phyloP scores from a whole-genome alignment of 2,888 invertebrate species.

The Ophraella communa region DNA sequence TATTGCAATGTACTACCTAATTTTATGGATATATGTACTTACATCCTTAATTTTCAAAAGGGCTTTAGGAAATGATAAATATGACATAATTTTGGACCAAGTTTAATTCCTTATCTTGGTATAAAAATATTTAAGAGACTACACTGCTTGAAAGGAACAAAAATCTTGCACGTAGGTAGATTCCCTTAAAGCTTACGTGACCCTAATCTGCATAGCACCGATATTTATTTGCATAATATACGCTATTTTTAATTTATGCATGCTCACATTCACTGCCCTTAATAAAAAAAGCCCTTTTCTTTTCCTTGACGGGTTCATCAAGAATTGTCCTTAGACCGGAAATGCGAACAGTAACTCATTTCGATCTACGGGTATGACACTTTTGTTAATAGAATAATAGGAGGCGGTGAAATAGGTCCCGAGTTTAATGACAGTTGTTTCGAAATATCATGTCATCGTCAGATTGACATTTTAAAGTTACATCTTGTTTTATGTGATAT shows the following conservation, averaged over 20 bases:
- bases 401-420: slow-evolving; percentile 26
- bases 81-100: too few species aligned
- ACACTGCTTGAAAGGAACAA: neutral
- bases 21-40: too few species aligned
- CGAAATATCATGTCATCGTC: too few species aligned
- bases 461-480: too few species aligned
- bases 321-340: slow-evolving; percentile 48
- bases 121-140: neutral
- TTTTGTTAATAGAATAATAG: slow-evolving; percentile 49
- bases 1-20: too few species aligned
- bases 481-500: too few species aligned
- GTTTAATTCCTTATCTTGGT: neutral
- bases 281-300: slow-evolving; percentile 36
- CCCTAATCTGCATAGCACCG: slow-evolving; percentile 46
- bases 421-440: slow-evolving; percentile 6
- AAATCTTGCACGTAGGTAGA: slow-evolving; percentile 2
- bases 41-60: too few species aligned
- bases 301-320: slow-evolving; percentile 47
- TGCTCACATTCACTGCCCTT: slow-evolving; percentile 45
- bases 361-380: slow-evolving; percentile 49
- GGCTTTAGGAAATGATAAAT: too few species aligned
- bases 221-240: slow-evolving; percentile 51
- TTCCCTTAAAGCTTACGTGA: slow-evolving; percentile 34
- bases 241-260: slow-evolving; percentile 53
- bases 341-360: slow-evolving; percentile 49